Conservation (phyloP, 1,140 invertebrate species). For the Drosophila setifemur region DNA sequence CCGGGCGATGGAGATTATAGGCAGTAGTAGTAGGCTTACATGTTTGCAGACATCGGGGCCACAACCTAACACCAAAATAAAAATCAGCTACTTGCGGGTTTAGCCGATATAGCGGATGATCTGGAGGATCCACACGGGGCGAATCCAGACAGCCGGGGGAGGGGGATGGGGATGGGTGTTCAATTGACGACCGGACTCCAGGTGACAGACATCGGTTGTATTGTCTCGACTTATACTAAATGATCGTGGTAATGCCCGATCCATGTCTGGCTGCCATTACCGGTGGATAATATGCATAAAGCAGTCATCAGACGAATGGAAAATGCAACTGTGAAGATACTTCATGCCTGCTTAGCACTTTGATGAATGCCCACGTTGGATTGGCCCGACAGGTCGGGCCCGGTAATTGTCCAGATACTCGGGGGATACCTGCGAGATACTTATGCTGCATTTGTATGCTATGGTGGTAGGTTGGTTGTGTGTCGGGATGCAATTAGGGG, state of each 20-base stretch:
- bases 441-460: slow-evolving; percentile 44
- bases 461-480: not conserved
- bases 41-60: slow-evolving; percentile 29
- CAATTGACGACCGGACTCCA: slow-evolving; percentile 24
- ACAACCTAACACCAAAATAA: too few relatives aligned
- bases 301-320: slow-evolving; percentile 23
- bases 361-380: slow-evolving; percentile 32
- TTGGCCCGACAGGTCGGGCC: slow-evolving; percentile 16
- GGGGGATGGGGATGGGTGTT: not conserved
- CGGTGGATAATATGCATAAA: slow-evolving; percentile 34
- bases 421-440: not conserved
- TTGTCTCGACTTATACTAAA: slow-evolving; percentile 43
- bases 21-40: slow-evolving; percentile 38
- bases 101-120: too few relatives aligned
- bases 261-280: slow-evolving; percentile 40
- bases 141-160: not conserved
- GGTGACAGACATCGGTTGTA: slow-evolving; percentile 21
- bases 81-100: slow-evolving; percentile 9
- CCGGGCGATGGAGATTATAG: slow-evolving; percentile 34
- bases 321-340: slow-evolving; percentile 39
- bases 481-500: slow-evolving; percentile 30
- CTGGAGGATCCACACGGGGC: not conserved
- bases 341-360: slow-evolving; percentile 40
- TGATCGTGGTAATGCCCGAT: slow-evolving; percentile 23
- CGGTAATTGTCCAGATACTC: slow-evolving; percentile 15